Evolutionary conservation across 2,888 invertebrate species (phyloP).

Genomic region (Dolomedes plantarius): DNA sequence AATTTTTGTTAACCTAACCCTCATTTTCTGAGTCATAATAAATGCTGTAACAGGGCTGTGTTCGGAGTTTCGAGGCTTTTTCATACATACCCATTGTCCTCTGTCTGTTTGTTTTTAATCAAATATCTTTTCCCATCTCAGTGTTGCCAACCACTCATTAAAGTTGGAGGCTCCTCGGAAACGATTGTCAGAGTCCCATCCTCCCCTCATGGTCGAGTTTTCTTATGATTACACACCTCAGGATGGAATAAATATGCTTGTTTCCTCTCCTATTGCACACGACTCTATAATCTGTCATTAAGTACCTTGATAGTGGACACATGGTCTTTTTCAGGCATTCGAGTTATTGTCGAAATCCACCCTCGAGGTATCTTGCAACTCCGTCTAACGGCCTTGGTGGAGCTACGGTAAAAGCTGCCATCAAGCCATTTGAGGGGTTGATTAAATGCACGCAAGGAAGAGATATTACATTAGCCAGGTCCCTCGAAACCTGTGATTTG

Average conservation of each 20-base stretch:
- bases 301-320: not conserved
- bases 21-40: no score
- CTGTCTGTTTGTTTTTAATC: not conserved
- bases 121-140: not conserved
- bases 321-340: not conserved
- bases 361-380: not conserved
- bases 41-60: no score
- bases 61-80: no score
- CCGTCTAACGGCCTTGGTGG: not conserved
- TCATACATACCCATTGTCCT: not conserved
- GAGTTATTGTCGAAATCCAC: conserved; percentile 18
- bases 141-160: not conserved
- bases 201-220: not conserved
- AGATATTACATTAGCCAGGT: no score
- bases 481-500: no score
- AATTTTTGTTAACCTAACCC: no score
- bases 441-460: no score
- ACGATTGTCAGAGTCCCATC: not conserved
- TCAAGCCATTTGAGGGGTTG: not conserved
- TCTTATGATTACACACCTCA: conserved; percentile 25
- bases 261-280: conserved; percentile 20
- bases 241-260: conserved; percentile 17
- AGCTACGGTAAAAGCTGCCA: not conserved
- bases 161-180: not conserved
- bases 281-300: conserved; percentile 35